Percentiles rank a stretch among this genome's conserved stretches.
phyloP scores from a whole-genome alignment of 2,113 vertebrate genomes.

The Heterotilapia buettikoferi region DNA sequence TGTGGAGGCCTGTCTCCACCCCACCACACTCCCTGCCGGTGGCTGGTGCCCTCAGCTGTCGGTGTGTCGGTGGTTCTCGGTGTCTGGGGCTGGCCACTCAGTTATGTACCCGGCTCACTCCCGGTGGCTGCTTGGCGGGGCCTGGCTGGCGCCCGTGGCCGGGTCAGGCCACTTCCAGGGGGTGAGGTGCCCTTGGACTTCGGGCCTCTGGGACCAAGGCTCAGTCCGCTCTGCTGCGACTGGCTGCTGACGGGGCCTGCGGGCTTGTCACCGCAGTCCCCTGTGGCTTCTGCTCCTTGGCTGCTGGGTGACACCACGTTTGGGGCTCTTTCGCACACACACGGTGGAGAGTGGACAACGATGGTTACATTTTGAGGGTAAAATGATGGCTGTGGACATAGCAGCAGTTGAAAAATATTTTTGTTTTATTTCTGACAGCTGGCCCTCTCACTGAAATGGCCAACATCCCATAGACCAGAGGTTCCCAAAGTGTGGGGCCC shows the following conservation, averaged over 20 bases:
- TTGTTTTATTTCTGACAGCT: neutral
- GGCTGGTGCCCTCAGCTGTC: neutral
- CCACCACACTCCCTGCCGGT: neutral
- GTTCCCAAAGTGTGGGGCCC: neutral
- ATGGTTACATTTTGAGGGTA: neutral
- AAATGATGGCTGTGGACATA: neutral
- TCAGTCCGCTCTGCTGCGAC: neutral
- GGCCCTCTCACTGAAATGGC: neutral
- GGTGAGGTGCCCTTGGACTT: neutral
- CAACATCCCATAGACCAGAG: neutral
- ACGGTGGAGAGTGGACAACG: neutral
- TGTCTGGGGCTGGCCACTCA: neutral
- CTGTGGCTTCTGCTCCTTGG: neutral
- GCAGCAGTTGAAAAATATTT: neutral
- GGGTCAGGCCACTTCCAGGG: neutral
- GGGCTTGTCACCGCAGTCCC: neutral
- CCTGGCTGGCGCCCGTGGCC: fast-evolving
- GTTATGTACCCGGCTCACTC: neutral
- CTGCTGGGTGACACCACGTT: neutral
- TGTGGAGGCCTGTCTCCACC: neutral
- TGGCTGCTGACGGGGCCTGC: neutral
- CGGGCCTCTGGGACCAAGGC: neutral
- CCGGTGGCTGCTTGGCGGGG: neutral
- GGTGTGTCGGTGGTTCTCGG: neutral
- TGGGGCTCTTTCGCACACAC: neutral